Conservation (phyloP, 1,140 invertebrate species). For the Samia ricini region DNA sequence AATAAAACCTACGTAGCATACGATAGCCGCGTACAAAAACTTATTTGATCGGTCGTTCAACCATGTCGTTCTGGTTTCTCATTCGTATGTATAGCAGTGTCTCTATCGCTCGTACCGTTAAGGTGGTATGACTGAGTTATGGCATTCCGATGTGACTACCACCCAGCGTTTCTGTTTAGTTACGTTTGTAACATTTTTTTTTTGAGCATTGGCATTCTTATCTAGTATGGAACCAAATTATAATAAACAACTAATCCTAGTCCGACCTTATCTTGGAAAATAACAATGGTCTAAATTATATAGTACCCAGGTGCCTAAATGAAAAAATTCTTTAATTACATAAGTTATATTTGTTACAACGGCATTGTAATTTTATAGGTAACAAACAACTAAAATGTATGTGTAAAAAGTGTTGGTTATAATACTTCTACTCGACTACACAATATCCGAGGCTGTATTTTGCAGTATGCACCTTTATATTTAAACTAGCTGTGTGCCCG, state of each 20-base stretch:
- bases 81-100: constrained; percentile 41
- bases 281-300: too few species aligned
- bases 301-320: too few species aligned
- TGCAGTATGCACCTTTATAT: too few species aligned
- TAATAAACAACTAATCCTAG: not conserved
- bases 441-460: too few species aligned
- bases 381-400: too few species aligned
- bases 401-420: too few species aligned
- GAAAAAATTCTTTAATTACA: too few species aligned
- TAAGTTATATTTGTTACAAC: too few species aligned
- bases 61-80: constrained; percentile 53
- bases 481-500: too few species aligned
- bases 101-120: constrained; percentile 69
- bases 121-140: constrained; percentile 71
- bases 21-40: constrained; percentile 69
- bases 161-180: constrained; percentile 21
- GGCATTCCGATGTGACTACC: constrained; percentile 70
- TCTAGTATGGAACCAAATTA: not conserved
- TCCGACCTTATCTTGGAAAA: too few species aligned
- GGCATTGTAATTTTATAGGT: too few species aligned
- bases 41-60: constrained; percentile 77
- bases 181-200: not conserved
- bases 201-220: not conserved
- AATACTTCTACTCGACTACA: too few species aligned
- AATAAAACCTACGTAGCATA: constrained; percentile 72